Evolutionary conservation across 2,888 invertebrate species (phyloP).

Genomic region (Tuta absoluta): DNA sequence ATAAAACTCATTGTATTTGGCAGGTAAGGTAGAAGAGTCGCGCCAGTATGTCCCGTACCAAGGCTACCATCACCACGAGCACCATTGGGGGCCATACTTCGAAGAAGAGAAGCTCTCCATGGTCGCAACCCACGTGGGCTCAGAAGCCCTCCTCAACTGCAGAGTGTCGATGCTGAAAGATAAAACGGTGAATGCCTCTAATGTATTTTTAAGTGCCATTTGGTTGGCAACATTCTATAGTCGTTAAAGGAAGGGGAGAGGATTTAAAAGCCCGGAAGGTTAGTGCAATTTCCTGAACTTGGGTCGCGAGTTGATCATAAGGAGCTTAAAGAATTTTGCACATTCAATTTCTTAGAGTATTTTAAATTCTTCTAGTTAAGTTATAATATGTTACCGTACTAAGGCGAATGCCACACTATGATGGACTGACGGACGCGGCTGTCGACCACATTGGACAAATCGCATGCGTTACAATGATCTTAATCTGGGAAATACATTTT

Average conservation of each 20-base stretch:
- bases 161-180: conserved; percentile 86
- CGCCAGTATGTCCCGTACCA: conserved; percentile 72
- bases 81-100: conserved; percentile 88
- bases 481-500: too few species aligned
- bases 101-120: conserved; percentile 82
- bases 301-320: conserved; percentile 2
- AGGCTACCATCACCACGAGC: conserved; percentile 84
- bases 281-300: conserved; percentile 19
- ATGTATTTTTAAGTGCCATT: conserved; percentile 24
- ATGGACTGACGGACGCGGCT: too few species aligned
- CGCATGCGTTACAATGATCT: too few species aligned
- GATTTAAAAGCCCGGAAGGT: conserved; percentile 12
- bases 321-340: neutral
- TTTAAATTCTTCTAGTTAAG: neutral
- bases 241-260: conserved; percentile 20
- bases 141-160: conserved; percentile 84
- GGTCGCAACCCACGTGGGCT: conserved; percentile 83
- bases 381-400: neutral
- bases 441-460: too few species aligned
- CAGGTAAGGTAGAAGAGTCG: conserved; percentile 72
- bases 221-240: conserved; percentile 15
- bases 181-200: conserved; percentile 79
- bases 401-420: too few species aligned
- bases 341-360: neutral
- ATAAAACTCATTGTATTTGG: neutral